phyloP scores from a whole-genome alignment of 2,888 invertebrate species.

The Cinara cedri region DNA sequence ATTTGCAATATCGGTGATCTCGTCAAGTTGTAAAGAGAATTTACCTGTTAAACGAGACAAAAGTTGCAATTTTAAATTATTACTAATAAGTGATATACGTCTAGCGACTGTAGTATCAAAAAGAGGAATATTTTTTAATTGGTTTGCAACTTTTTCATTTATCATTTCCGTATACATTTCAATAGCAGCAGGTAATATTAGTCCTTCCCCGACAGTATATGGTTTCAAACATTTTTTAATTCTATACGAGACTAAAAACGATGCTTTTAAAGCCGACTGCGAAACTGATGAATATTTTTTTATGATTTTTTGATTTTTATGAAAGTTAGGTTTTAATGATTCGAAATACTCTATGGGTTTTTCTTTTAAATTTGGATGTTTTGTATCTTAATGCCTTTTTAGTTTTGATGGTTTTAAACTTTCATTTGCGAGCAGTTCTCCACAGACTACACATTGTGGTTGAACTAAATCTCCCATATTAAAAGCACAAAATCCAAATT shows the following conservation, averaged over 20 bases:
- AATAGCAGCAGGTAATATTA: not conserved
- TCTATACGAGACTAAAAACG: too few relatives aligned
- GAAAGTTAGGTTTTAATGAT: not conserved
- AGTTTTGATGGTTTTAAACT: too few relatives aligned
- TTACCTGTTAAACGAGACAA: constrained; percentile 19
- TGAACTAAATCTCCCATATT: too few relatives aligned
- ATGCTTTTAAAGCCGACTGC: too few relatives aligned
- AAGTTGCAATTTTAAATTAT: constrained; percentile 29
- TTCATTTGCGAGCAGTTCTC: too few relatives aligned
- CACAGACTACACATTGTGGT: too few relatives aligned
- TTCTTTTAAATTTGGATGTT: too few relatives aligned
- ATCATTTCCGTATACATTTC: not conserved
- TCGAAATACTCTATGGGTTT: not conserved
- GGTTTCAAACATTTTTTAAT: too few relatives aligned
- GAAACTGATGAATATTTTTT: too few relatives aligned
- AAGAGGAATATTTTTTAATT: not conserved
- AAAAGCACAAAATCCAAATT: too few relatives aligned
- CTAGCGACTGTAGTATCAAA: not conserved
- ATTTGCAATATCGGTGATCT: constrained; percentile 25
- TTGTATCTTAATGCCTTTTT: too few relatives aligned
- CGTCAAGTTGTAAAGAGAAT: constrained; percentile 23
- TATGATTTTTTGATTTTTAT: not conserved
- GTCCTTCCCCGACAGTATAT: too few relatives aligned
- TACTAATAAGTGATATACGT: constrained; percentile 33
- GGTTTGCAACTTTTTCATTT: not conserved